Evolutionary conservation across 2,797 vertebrate genomes (phyloP).

Genomic region (Enteromius paludinosus): DNA sequence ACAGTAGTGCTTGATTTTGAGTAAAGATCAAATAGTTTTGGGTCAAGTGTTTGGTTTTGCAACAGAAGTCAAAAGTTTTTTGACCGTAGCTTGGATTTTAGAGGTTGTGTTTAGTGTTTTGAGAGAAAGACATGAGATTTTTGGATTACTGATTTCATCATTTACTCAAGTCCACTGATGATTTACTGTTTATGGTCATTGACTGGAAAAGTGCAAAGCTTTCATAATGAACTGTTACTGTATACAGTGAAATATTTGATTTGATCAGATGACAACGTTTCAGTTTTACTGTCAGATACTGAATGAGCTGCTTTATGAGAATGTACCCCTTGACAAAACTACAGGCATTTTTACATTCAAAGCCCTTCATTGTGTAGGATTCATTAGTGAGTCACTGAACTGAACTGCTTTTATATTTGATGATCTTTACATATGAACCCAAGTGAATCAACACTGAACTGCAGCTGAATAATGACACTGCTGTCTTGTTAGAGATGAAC

Average conservation of each 20-base stretch:
- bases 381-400: no score
- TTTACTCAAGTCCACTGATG: no score
- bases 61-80: no score
- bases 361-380: no score
- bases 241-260: background rate
- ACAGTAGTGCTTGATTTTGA: no score
- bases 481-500: background rate
- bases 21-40: no score
- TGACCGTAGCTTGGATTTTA: no score
- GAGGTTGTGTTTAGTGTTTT: no score
- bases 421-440: background rate
- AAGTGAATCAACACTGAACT: conserved; percentile 1
- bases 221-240: background rate
- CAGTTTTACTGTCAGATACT: background rate
- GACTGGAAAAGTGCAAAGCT: background rate
- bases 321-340: background rate
- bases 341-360: no score
- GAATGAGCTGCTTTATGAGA: background rate
- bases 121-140: no score
- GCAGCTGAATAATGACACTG: background rate
- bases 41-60: no score
- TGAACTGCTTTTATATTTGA: background rate
- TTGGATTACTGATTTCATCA: no score
- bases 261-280: background rate
- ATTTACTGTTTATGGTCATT: background rate